phyloP scores from a whole-genome alignment of 1,140 invertebrate genomes.

The Aphaenogaster rudis region DNA sequence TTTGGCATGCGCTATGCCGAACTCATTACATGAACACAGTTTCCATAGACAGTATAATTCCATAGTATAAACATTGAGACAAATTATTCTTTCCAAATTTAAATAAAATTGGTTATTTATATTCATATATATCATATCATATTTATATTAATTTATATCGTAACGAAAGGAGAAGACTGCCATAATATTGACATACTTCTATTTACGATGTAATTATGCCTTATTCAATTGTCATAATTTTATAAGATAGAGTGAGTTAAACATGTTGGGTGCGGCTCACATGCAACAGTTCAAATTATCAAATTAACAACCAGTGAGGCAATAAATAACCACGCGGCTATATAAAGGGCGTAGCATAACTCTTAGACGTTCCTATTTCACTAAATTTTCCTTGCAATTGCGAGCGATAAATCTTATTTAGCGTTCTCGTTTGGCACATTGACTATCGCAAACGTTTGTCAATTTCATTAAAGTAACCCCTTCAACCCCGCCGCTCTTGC shows the following conservation, averaged over 20 bases:
- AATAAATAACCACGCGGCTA: slow-evolving; percentile 28
- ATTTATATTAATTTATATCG: not conserved
- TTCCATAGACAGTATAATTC: not conserved
- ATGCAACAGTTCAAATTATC: slow-evolving; percentile 39
- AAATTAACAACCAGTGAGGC: slow-evolving; percentile 35
- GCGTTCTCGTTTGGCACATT: not conserved
- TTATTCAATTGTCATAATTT: slow-evolving; percentile 26
- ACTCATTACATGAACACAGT: not conserved
- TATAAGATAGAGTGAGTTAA: not conserved
- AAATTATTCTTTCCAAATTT: not conserved
- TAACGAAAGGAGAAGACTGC: not conserved
- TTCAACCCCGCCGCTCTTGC: not conserved
- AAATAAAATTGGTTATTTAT: not conserved
- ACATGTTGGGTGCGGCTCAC: slow-evolving; percentile 9
- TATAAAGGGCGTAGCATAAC: not conserved
- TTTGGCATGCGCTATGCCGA: not conserved
- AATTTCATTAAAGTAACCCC: slow-evolving; percentile 2
- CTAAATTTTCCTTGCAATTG: slow-evolving; percentile 12
- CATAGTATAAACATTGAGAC: not conserved
- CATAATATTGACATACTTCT: not conserved
- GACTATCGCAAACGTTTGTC: not conserved
- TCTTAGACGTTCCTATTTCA: slow-evolving; percentile 19
- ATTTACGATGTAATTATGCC: not conserved
- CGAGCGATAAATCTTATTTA: slow-evolving; percentile 31
- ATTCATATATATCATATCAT: not conserved